Base-by-base conservation (phyloP, 2,888 invertebrate species). In the Epicampocera succincta region DNA sequence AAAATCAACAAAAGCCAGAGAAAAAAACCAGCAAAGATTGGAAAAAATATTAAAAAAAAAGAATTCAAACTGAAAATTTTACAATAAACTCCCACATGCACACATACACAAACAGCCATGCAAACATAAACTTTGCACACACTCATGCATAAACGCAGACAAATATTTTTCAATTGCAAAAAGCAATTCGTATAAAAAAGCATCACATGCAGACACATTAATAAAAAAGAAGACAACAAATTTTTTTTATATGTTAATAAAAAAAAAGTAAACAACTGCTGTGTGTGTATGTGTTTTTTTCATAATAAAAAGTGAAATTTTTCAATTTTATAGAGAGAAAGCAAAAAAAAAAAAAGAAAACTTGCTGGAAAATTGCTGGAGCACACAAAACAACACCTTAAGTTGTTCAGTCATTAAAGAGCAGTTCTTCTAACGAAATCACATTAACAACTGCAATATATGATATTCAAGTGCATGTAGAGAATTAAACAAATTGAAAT, bases 391-490 rank as follows among this genome's bases (percentile, higher is more conserved):
- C 40, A 48, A 52, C 5, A 61, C n/a, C 21, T 54, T 40, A 29
- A 48, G 19, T 38, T 33, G 9, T 15, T 17, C 4, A 13, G 8
- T 15, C 52, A 3, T 56, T 25, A 44, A 72, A 54, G 44, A 15
- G 29, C 12, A 42, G 6, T 40, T 63, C 40, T 25, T 19, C 38
- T 3, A 46, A 6, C 2, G 15, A 17, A 46, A 50, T 19, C 19
- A 48, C 17, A 48, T 12, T 5, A 3, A 50, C 12, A 21, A 25
- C 8, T 25, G 12, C 12, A 21, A 50, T 3, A 21, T 19, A 4
- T 8, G n/a, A 29, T n/a, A 82, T 86, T 85, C 72, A 84, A 84
- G 77, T 84, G 61, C 83, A 71, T 69, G 17, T 25, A 38, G 60
- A 38, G 60, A 63, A 65, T 52, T 54, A 5, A 40, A 60, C 13